phyloP scores from a whole-genome alignment of 1,140 invertebrate species.

The Eupristina koningsbergeri region DNA sequence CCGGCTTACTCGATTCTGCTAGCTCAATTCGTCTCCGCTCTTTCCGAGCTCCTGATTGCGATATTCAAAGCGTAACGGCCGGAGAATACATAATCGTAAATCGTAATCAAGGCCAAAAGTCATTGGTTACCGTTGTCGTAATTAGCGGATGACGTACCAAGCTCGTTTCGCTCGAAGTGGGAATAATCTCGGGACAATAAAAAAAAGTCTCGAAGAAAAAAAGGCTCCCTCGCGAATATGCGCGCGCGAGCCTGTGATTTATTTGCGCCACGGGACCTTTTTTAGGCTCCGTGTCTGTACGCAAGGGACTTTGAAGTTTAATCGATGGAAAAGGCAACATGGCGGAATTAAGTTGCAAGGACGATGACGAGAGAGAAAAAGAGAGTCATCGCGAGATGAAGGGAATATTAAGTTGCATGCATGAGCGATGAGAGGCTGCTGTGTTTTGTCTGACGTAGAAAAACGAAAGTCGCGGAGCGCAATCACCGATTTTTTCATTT shows the following conservation, averaged over 20 bases:
- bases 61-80: neutral
- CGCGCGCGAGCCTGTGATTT: slow-evolving; percentile 54
- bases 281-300: slow-evolving; percentile 3
- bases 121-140: slow-evolving; percentile 28
- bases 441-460: too few relatives aligned
- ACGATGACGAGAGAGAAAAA: neutral
- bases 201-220: neutral
- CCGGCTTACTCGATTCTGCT: too few relatives aligned
- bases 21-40: too few relatives aligned
- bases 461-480: neutral
- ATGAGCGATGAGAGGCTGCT: too few relatives aligned
- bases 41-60: neutral
- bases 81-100: slow-evolving; percentile 51
- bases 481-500: neutral
- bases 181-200: slow-evolving; percentile 17
- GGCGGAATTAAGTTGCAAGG: slow-evolving; percentile 56
- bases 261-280: slow-evolving; percentile 57
- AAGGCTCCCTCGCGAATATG: slow-evolving; percentile 32
- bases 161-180: neutral
- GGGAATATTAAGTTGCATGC: neutral
- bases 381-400: neutral
- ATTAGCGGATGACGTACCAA: neutral
- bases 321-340: slow-evolving; percentile 61
- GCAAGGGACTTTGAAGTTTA: slow-evolving; percentile 61
- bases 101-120: slow-evolving; percentile 51